phyloP scores from a whole-genome alignment of 2,888 invertebrate species.

The Ommatoiulus sabulosus region DNA sequence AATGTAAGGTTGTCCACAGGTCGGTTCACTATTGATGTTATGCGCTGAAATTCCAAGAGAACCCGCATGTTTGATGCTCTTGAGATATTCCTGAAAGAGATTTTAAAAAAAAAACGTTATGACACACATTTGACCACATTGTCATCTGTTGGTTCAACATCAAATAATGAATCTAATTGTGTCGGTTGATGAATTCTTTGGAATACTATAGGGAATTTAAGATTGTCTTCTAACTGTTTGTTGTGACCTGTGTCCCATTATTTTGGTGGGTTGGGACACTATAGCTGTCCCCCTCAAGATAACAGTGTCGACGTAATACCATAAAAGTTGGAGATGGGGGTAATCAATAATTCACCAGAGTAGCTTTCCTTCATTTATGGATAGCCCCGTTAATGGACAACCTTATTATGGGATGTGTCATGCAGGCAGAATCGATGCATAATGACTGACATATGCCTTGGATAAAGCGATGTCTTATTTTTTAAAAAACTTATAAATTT shows the following conservation, averaged over 20 bases:
- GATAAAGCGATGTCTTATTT: too few relatives aligned
- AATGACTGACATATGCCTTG: background rate
- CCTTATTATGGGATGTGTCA: background rate
- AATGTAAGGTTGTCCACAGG: background rate
- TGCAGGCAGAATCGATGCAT: background rate
- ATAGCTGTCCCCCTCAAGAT: too few relatives aligned
- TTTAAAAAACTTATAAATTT: background rate
- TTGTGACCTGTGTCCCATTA: too few relatives aligned
- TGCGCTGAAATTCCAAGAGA: background rate
- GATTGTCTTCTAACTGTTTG: too few relatives aligned
- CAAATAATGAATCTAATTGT: background rate
- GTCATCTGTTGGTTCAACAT: too few relatives aligned
- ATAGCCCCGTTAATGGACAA: background rate
- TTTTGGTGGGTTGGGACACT: too few relatives aligned
- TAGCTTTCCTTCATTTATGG: background rate
- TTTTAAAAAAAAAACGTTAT: background rate
- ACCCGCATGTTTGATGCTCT: too few relatives aligned
- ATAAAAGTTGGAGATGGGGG: background rate
- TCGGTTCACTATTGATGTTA: background rate
- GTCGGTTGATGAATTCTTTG: too few relatives aligned
- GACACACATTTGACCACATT: background rate
- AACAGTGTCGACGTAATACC: too few relatives aligned
- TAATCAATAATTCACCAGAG: background rate
- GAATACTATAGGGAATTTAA: too few relatives aligned
- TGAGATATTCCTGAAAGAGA: too few relatives aligned